These are phyloP conservation scores for Azemiops feae DNA, from an alignment of 2,113 vertebrate species.

Conservation along the genomic window DNA sequence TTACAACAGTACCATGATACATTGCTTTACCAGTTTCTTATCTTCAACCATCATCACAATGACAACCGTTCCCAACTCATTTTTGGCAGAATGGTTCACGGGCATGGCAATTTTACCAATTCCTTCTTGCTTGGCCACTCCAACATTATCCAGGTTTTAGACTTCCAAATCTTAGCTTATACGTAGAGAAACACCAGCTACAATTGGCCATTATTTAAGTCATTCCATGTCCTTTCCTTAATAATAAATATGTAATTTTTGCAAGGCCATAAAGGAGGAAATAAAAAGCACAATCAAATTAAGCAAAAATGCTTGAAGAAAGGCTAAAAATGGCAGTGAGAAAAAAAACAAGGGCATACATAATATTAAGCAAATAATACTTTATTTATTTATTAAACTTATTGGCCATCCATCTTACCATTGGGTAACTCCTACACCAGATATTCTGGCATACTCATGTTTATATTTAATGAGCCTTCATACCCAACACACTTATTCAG, in stretches of 20 bases:
- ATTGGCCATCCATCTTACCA: not conserved
- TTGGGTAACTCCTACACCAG: not conserved
- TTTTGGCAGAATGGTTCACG: not conserved
- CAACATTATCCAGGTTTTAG: not conserved
- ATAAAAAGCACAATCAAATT: not conserved
- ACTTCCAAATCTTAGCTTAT: not conserved
- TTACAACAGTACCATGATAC: not conserved
- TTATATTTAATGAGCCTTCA: not conserved
- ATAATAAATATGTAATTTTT: not conserved
- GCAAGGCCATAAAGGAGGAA: not conserved
- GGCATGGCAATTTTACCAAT: not conserved
- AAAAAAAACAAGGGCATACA: not conserved
- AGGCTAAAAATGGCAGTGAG: not conserved
- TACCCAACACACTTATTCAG: not conserved
- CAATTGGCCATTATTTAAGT: not conserved
- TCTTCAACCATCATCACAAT: not conserved
- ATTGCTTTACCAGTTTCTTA: not conserved
- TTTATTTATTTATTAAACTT: not conserved
- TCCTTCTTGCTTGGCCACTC: not conserved
- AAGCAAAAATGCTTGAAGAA: not conserved
- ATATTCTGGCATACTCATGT: not conserved
- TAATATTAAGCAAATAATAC: not conserved
- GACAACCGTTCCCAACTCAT: not conserved
- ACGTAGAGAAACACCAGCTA: not conserved
- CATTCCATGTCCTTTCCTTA: not conserved